A percentile compares a stretch with the other conserved stretches of the same genome.
Evolutionary conservation across 1,140 invertebrate species (phyloP).

Genomic region (Lepidurus couesii): DNA sequence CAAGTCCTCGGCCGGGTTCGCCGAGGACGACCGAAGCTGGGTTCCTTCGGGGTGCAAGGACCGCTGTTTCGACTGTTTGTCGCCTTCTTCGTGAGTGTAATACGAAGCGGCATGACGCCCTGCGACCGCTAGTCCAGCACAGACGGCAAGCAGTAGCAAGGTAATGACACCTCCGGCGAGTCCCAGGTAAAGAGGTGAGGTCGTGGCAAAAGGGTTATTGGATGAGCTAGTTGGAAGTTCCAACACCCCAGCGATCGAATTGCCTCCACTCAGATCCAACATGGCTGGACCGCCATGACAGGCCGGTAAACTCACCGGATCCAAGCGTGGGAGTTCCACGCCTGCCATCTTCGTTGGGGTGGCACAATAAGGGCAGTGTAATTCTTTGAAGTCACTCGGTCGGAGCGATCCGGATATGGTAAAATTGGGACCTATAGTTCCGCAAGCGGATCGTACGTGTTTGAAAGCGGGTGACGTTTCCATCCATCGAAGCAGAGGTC

Average conservation of each 20-base stretch:
- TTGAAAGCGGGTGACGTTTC: conserved; percentile 27
- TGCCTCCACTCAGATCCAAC: conserved; percentile 20
- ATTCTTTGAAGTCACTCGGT: conserved; percentile 24
- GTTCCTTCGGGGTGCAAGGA: conserved; percentile 31
- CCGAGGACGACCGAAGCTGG: neutral
- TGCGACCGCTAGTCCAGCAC: conserved; percentile 45
- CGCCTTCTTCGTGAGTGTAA: conserved; percentile 60
- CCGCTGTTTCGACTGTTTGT: neutral
- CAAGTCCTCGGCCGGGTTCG: conserved; percentile 6
- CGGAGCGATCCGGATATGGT: conserved; percentile 49
- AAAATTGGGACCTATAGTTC: neutral
- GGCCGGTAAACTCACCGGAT: conserved; percentile 44
- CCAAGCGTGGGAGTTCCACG: conserved; percentile 48
- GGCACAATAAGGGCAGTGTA: conserved; percentile 48
- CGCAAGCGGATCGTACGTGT: conserved; percentile 31
- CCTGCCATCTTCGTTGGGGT: conserved; percentile 50
- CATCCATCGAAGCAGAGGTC: conserved; percentile 50
- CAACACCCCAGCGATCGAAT: conserved; percentile 14
- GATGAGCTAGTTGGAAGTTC: conserved; percentile 26
- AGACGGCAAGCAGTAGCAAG: conserved; percentile 41
- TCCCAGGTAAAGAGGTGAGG: conserved; percentile 38
- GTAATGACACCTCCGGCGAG: conserved; percentile 43
- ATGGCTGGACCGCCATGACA: conserved; percentile 25
- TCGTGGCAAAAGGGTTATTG: conserved; percentile 21
- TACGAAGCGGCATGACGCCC: conserved; percentile 60